Base-by-base conservation (phyloP, 2,113 vertebrate genomes). In the Panthera leo region DNA sequence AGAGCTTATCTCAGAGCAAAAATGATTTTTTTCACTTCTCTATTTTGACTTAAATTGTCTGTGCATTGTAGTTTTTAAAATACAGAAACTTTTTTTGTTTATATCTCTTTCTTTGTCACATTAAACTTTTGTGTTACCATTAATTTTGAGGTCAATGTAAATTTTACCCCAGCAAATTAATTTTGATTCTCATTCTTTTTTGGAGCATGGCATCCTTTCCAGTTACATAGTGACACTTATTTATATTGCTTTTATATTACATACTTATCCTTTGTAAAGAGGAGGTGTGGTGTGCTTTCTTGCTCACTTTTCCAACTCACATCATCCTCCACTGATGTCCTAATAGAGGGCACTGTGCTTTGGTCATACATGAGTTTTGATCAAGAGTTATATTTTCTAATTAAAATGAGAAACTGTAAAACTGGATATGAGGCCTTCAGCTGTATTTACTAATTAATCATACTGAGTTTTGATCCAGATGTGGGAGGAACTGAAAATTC, bases 121-220 rank as follows among this genome's bases (percentile, higher is more conserved):
- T 68, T 94, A 65, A 29, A 55, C 34, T 79, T 45, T 63, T 75
- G 13, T 86, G 39, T 68, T 55, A 48, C 42, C n/a, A 29, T 19
- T 89, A 58, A 89, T 31, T 89, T 94, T 95, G 55, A 90, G 36
- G 79, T 61, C 92, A 80, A 76, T 42, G 7, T 80, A 80, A 39
- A 25, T 92, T 82, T 94, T 65, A 27, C 3, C 5, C 27, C 29
- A 70, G 68, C 48, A 45, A 29, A 71, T 94, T 83, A 13, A 61
- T 71, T 91, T 79, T 83, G 61, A 45, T 27, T 96, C 29, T 92
- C 15, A 7, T 18, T 84, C 23, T 80, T 31, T n/a, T 58, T 23
- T 13, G 25, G 25, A 1, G 18, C 16, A 9, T 11, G 27, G 51
- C 48, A 34, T 67, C 63, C 36, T 89, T 51, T 70, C 14, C 18